Evolutionary conservation across 2,113 vertebrate species (phyloP).

Genomic region (Bufo bufo): DNA sequence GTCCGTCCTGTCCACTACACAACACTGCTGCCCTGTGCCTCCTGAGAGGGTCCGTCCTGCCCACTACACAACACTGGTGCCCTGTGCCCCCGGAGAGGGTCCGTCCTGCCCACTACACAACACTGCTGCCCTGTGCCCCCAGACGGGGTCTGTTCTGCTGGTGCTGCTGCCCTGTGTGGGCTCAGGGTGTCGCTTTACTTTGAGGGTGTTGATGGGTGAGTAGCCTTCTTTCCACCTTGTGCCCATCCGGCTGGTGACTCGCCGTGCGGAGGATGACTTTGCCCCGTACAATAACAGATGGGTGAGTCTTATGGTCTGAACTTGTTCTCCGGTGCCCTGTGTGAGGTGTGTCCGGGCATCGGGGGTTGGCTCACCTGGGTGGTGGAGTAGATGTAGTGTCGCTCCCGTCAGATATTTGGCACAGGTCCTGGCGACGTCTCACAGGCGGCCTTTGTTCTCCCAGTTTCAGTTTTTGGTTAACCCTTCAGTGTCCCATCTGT

Average conservation of each 20-base stretch:
- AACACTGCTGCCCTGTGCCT: too few relatives aligned
- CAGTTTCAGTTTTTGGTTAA: neutral
- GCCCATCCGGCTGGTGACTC: too few relatives aligned
- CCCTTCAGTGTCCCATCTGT: neutral
- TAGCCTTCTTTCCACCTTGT: neutral
- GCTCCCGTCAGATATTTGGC: neutral
- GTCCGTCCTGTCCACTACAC: too few relatives aligned
- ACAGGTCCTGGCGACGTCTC: neutral
- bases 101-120: too few relatives aligned
- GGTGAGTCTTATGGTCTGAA: neutral
- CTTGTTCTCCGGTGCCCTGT: conserved; percentile 4
- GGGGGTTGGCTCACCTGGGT: neutral
- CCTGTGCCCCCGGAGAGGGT: too few relatives aligned
- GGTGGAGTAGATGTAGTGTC: neutral
- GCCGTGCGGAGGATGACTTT: too few relatives aligned
- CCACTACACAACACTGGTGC: too few relatives aligned
- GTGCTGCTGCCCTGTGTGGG: neutral
- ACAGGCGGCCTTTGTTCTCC: neutral
- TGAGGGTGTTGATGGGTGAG: neutral
- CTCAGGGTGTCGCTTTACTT: neutral
- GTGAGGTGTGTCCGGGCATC: neutral
- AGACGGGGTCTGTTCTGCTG: neutral
- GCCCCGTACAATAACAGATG: conserved; percentile 16
- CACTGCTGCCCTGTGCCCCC: neutral
- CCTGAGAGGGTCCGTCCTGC: too few relatives aligned